A percentile compares a stretch with the other conserved stretches of the same genome.
phyloP scores from a whole-genome alignment of 2,797 vertebrate genomes.

The Argentina silus region DNA sequence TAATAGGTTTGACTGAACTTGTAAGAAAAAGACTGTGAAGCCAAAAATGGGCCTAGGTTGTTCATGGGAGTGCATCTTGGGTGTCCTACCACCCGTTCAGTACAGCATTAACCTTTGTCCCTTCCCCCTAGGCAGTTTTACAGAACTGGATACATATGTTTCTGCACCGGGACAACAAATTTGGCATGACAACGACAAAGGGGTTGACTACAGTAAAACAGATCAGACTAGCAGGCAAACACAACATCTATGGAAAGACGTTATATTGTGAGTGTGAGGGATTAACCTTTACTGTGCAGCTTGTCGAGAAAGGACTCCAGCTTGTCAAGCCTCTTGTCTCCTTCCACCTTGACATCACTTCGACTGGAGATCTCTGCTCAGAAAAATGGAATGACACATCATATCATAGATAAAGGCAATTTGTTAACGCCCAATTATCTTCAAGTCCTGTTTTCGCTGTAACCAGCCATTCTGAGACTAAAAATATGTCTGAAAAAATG shows the following conservation, averaged over 20 bases:
- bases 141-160: too few relatives aligned
- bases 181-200: not conserved
- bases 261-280: not conserved
- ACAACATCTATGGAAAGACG: not conserved
- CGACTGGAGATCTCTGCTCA: conserved; percentile 78
- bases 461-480: too few relatives aligned
- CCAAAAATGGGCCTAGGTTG: too few relatives aligned
- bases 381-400: not conserved
- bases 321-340: conserved; percentile 83
- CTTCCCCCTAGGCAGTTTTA: too few relatives aligned
- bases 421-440: not conserved
- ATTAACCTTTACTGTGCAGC: conserved; percentile 80
- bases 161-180: not conserved
- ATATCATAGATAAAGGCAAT: not conserved
- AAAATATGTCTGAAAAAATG: not conserved
- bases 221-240: too few relatives aligned
- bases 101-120: too few relatives aligned
- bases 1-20: not conserved
- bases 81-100: too few relatives aligned
- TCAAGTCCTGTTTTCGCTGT: not conserved
- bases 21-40: too few relatives aligned
- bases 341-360: conserved; percentile 74
- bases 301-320: conserved; percentile 84
- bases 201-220: too few relatives aligned
- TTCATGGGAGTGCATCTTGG: too few relatives aligned